Evolutionary conservation across 2,797 vertebrate species (phyloP).

Genomic region (Paedocypris micromegethes): DNA sequence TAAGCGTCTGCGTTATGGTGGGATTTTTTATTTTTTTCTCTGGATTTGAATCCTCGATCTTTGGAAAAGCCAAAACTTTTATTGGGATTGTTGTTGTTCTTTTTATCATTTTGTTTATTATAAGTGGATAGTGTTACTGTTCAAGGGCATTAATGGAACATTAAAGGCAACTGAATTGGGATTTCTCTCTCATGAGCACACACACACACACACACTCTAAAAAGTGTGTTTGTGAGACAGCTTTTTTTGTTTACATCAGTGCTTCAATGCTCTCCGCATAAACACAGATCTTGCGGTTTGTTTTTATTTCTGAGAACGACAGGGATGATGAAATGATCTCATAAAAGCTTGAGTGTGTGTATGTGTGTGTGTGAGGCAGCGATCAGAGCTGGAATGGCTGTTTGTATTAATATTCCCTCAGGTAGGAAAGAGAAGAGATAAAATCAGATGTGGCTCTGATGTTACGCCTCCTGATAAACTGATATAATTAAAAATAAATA

Average conservation of each 20-base stretch:
- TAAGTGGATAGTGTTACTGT: background rate
- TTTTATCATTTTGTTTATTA: background rate
- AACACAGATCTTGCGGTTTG: constrained; percentile 56
- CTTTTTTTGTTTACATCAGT: constrained; percentile 18
- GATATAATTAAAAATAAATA: constrained; percentile 80
- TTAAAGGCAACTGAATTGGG: constrained; percentile 2
- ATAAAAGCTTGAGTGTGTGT: constrained; percentile 33
- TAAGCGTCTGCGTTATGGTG: too few species aligned
- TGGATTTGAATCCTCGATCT: too few species aligned
- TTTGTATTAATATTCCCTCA: constrained; percentile 61
- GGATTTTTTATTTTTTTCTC: too few species aligned
- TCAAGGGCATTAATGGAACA: background rate
- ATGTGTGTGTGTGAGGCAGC: constrained; percentile 31
- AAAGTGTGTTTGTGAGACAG: background rate
- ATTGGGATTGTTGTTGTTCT: too few species aligned
- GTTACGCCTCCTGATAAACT: constrained; percentile 74
- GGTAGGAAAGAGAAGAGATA: constrained; percentile 71
- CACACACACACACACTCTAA: background rate
- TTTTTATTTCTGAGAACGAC: constrained; percentile 44
- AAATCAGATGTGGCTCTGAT: constrained; percentile 72
- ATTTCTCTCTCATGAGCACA: background rate
- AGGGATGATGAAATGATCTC: constrained; percentile 44
- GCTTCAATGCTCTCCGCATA: constrained; percentile 37
- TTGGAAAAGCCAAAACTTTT: too few species aligned
- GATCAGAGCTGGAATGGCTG: constrained; percentile 45